Evolutionary conservation across 2,888 invertebrate species (phyloP).

Genomic region (Merodon equestris): DNA sequence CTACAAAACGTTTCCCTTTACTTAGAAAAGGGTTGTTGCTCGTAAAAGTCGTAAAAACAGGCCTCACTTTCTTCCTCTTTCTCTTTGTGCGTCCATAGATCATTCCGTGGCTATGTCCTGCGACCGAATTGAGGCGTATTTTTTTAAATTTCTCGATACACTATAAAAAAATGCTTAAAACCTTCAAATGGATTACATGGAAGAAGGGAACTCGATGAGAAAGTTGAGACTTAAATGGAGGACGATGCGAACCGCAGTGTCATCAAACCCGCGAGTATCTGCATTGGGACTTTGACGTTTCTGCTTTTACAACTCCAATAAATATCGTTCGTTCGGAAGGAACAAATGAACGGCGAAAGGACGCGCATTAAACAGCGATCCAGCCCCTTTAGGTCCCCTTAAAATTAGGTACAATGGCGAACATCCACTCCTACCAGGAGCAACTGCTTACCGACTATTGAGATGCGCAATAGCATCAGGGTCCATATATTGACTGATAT

Average conservation of each 20-base stretch:
- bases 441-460: too few relatives aligned
- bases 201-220: constrained; percentile 23
- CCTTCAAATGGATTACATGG: background rate
- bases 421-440: too few relatives aligned
- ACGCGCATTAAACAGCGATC: constrained; percentile 24
- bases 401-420: constrained; percentile 42
- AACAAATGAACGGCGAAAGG: constrained; percentile 42
- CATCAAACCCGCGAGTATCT: constrained; percentile 60
- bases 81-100: background rate
- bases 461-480: constrained; percentile 7
- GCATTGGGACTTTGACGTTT: background rate
- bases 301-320: constrained; percentile 50
- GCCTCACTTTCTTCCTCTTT: constrained; percentile 7
- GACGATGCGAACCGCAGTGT: constrained; percentile 62
- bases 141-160: constrained; percentile 42
- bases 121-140: too few relatives aligned
- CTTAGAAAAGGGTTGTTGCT: constrained; percentile 50
- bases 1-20: constrained; percentile 44
- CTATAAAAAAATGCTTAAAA: constrained; percentile 54
- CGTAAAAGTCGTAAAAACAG: constrained; percentile 45
- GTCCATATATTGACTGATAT: constrained; percentile 30
- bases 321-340: constrained; percentile 48
- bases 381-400: background rate
- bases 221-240: too few relatives aligned
- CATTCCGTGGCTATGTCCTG: background rate